These are phyloP conservation scores for Nycticryphes semicollaris DNA, from an alignment of 2,113 vertebrate genomes.

Conservation along the genomic window DNA sequence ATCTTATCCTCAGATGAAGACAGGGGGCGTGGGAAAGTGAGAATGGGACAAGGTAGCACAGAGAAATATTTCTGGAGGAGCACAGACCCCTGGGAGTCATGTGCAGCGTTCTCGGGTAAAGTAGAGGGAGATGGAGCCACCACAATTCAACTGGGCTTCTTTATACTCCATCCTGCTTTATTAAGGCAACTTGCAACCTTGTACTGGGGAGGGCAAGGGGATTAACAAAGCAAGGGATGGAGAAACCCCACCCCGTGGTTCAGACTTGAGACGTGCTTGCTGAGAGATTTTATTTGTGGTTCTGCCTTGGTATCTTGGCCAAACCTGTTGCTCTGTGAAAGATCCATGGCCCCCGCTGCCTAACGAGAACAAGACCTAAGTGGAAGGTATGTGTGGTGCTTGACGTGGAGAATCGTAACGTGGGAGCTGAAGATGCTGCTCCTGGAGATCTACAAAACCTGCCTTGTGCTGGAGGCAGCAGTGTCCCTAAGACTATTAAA, in stretches of 20 bases:
- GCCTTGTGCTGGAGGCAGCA: background rate
- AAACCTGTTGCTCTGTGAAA: background rate
- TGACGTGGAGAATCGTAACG: background rate
- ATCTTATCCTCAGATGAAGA: background rate
- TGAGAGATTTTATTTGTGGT: background rate
- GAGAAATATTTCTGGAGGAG: background rate
- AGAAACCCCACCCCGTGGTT: background rate
- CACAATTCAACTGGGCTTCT: background rate
- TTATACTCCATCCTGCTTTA: background rate
- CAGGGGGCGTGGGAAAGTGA: background rate
- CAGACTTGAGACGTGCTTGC: background rate
- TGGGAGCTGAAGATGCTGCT: background rate
- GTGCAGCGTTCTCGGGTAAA: background rate
- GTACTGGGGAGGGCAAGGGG: background rate
- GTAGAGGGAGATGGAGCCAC: background rate
- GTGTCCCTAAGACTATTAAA: background rate
- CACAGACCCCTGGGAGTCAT: background rate
- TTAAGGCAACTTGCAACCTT: background rate
- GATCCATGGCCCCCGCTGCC: background rate
- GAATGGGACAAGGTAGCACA: background rate
- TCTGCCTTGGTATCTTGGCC: background rate
- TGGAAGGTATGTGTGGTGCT: background rate
- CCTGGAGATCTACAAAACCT: background rate
- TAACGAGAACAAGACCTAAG: background rate
- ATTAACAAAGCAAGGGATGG: background rate